A percentile compares a stretch with the other conserved stretches of the same genome.
phyloP scores from a whole-genome alignment of 2,113 vertebrate genomes.

The Microcebus lehilahytsara region DNA sequence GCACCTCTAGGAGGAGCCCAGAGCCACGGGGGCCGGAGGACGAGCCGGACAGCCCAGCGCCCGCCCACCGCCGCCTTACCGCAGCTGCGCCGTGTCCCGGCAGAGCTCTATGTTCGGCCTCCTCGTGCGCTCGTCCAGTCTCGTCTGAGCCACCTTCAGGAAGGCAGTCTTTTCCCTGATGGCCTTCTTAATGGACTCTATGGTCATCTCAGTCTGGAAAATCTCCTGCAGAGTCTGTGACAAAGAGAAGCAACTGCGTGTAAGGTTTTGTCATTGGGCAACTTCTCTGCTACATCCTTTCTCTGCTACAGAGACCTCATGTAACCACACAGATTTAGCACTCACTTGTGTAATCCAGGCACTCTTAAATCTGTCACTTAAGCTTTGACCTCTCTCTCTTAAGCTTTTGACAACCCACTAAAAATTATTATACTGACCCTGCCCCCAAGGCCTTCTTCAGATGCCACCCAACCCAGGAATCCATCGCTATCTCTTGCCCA shows the following conservation, averaged over 20 bases:
- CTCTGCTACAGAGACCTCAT: background rate
- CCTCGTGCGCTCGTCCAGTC: slow-evolving; percentile 91
- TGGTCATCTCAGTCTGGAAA: slow-evolving; percentile 91
- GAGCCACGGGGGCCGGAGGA: background rate
- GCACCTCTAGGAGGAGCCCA: background rate
- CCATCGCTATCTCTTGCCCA: background rate
- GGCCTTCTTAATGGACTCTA: slow-evolving; percentile 90
- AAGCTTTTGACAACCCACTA: background rate
- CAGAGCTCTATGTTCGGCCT: slow-evolving; percentile 94
- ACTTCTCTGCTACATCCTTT: background rate
- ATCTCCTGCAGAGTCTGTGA: slow-evolving; percentile 92
- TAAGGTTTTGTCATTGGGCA: background rate
- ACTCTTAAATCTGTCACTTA: background rate
- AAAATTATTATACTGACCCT: background rate
- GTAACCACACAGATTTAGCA: background rate
- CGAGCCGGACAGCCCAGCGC: fast-evolving
- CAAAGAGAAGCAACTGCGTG: background rate
- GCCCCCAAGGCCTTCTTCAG: background rate
- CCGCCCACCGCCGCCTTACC: slow-evolving; percentile 73
- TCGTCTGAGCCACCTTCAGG: slow-evolving; percentile 94
- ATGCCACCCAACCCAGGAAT: background rate
- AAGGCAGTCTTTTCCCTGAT: slow-evolving; percentile 90
- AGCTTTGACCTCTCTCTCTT: background rate
- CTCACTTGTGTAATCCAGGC: background rate
- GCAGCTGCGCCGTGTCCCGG: slow-evolving; percentile 89